Evolutionary conservation across 2,888 invertebrate species (phyloP).

Genomic region (Sinhomidia bicolor): DNA sequence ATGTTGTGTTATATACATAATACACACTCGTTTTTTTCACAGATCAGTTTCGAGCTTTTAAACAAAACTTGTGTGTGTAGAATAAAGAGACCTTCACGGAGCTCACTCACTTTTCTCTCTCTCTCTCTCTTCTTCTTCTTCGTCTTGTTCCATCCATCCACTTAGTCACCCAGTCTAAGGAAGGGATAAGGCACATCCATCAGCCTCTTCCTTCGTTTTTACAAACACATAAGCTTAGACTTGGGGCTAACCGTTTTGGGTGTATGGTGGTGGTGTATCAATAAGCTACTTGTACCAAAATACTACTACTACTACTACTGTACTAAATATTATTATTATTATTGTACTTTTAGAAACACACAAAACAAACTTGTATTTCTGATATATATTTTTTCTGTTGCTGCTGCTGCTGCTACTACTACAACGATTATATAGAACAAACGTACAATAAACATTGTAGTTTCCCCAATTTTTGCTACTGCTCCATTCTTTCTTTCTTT

Average conservation of each 20-base stretch:
- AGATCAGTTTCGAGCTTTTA: conserved; percentile 21
- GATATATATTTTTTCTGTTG: background rate
- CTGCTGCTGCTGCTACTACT: too few relatives aligned
- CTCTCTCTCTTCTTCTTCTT: too few relatives aligned
- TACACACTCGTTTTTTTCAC: background rate
- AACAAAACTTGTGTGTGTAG: conserved; percentile 45
- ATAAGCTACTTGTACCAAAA: background rate
- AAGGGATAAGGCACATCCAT: conserved; percentile 75
- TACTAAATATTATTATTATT: too few relatives aligned
- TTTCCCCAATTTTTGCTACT: conserved; percentile 22
- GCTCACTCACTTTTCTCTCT: conserved; percentile 69
- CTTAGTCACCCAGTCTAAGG: conserved; percentile 75
- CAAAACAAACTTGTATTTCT: background rate
- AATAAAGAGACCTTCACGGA: conserved; percentile 69
- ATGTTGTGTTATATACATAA: background rate
- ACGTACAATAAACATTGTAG: background rate
- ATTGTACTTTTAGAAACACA: background rate
- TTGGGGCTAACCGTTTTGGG: conserved; percentile 59
- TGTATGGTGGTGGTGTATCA: background rate
- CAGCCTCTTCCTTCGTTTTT: conserved; percentile 70
- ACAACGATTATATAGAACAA: background rate
- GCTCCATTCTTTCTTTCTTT: conserved; percentile 12
- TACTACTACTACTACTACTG: conserved; percentile 18
- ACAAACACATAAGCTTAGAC: conserved; percentile 65
- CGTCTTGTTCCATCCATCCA: conserved; percentile 70